Percentiles rank a stretch among this genome's conserved stretches.
These are phyloP conservation scores for Homarus americanus DNA, from an alignment of 1,140 invertebrate species.

Conservation along the genomic window DNA sequence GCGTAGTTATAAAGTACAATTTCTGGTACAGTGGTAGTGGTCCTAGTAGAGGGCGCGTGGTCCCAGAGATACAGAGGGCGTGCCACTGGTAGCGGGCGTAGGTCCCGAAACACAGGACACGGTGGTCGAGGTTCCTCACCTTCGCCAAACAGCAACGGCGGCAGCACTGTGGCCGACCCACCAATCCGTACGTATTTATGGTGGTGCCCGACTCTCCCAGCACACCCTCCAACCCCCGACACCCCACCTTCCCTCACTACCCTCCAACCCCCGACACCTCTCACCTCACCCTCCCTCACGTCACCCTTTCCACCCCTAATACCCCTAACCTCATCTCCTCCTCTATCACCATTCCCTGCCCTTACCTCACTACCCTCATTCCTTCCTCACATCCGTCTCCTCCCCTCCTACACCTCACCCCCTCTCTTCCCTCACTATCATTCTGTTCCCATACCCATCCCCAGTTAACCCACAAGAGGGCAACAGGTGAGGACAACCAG, in stretches of 20 bases:
- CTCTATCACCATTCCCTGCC: too few relatives aligned
- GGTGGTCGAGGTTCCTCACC: constrained; percentile 15
- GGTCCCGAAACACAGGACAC: not conserved
- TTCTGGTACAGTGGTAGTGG: too few relatives aligned
- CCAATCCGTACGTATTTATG: constrained; percentile 24
- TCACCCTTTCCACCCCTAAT: not conserved
- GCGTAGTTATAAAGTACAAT: too few relatives aligned
- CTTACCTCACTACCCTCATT: not conserved
- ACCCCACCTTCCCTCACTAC: not conserved
- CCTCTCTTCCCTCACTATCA: not conserved
- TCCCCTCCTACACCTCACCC: not conserved
- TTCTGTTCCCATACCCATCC: too few relatives aligned
- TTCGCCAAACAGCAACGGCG: not conserved
- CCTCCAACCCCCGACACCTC: not conserved
- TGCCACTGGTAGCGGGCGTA: not conserved
- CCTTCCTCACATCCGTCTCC: not conserved
- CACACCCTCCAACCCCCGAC: not conserved
- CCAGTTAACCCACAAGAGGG: too few relatives aligned
- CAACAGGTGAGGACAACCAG: too few relatives aligned
- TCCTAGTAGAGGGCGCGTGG: too few relatives aligned
- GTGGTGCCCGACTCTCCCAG: not conserved
- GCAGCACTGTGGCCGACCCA: not conserved
- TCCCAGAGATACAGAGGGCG: too few relatives aligned
- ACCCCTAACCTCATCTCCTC: not conserved
- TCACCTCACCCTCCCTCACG: not conserved